A percentile compares a stretch with the other conserved stretches of the same genome.
Conservation (phyloP, 2,888 invertebrate species). For the Autographa gamma region DNA sequence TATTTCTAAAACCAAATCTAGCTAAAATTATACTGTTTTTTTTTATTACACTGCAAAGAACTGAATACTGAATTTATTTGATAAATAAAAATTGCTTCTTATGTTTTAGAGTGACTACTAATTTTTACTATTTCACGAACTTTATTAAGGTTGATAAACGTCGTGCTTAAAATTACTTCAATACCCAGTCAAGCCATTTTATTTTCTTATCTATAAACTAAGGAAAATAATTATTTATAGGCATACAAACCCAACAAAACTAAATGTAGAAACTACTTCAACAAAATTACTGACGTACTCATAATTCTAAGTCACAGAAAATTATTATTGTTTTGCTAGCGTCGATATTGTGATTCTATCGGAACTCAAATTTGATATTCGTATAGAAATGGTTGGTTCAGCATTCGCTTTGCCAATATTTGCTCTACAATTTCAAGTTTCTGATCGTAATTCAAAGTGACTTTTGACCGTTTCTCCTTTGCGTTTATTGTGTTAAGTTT, state of each 20-base stretch:
- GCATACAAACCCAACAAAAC: background rate
- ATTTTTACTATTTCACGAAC: too few relatives aligned
- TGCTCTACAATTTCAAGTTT: constrained; percentile 56
- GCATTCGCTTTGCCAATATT: constrained; percentile 17
- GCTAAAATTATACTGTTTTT: too few relatives aligned
- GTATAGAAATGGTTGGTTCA: constrained; percentile 8
- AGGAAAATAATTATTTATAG: too few relatives aligned
- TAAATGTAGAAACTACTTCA: background rate
- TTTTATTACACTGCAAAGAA: too few relatives aligned
- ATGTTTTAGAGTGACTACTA: too few relatives aligned
- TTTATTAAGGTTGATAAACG: too few relatives aligned
- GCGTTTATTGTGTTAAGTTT: constrained; percentile 63
- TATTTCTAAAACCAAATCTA: too few relatives aligned
- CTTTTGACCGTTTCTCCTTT: constrained; percentile 57
- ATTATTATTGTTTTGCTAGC: background rate
- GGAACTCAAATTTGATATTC: background rate
- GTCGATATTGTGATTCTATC: background rate
- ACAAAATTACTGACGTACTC: background rate
- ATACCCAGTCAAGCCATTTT: too few relatives aligned
- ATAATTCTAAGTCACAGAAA: background rate
- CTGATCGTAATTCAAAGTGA: constrained; percentile 75
- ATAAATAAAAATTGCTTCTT: too few relatives aligned
- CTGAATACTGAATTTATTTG: too few relatives aligned
- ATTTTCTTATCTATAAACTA: too few relatives aligned
- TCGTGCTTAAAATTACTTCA: too few relatives aligned